phyloP scores from a whole-genome alignment of 2,113 vertebrate genomes.

The Alouatta palliata region DNA sequence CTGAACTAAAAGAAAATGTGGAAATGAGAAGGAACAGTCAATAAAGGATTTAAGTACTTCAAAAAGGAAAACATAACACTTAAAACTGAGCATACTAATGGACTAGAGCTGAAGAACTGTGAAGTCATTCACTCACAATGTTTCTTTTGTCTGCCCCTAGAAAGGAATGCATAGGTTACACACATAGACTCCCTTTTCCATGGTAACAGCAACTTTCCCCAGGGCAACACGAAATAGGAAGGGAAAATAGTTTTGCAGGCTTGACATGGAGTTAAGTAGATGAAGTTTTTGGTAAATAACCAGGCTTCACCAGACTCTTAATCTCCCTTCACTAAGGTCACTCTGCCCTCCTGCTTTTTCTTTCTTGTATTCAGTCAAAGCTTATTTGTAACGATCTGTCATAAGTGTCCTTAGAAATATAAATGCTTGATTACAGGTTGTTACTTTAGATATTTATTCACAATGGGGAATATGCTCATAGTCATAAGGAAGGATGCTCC shows the following conservation, averaged over 20 bases:
- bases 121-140: slow-evolving; percentile 20
- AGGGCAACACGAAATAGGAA: slow-evolving; percentile 57
- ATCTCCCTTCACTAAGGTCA: not conserved
- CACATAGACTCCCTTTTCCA: not conserved
- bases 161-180: slow-evolving; percentile 40
- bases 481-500: not conserved
- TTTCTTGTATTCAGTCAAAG: not conserved
- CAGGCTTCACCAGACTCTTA: not conserved
- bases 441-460: slow-evolving; percentile 24
- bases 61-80: not conserved
- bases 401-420: not conserved
- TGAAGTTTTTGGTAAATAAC: not conserved
- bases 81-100: not conserved
- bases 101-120: not conserved
- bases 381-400: not conserved
- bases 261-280: not conserved
- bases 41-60: not conserved
- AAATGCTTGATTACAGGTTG: not conserved
- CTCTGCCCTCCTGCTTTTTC: not conserved
- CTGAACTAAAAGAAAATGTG: not conserved
- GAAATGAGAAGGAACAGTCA: not conserved
- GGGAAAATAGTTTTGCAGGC: slow-evolving; percentile 38
- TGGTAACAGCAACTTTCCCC: slow-evolving; percentile 15
- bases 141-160: slow-evolving; percentile 28
- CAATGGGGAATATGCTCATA: not conserved